Conservation (phyloP, 2,113 vertebrate genomes). For the Taxidea taxus region DNA sequence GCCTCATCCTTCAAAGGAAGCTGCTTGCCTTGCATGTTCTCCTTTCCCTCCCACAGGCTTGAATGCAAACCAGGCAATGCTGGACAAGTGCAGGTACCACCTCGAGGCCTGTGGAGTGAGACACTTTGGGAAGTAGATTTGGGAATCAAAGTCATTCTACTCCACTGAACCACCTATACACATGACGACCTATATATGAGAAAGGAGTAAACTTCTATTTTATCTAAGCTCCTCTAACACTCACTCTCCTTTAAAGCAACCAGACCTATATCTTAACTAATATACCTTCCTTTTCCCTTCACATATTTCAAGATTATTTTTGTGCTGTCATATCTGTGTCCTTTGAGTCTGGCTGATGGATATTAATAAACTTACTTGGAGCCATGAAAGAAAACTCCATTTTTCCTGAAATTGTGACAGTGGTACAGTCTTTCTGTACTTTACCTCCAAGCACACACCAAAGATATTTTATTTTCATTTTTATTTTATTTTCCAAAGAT, state of each 20-base stretch:
- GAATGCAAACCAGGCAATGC: not conserved
- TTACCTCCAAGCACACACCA: not conserved
- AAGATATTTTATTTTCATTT: not conserved
- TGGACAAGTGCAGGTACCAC: accelerated
- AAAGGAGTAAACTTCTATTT: not conserved
- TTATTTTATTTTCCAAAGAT: not conserved
- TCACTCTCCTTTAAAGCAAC: not conserved
- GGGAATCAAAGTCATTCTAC: not conserved
- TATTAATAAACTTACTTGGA: not conserved
- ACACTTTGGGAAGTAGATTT: not conserved
- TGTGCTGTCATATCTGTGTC: not conserved
- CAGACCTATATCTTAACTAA: not conserved
- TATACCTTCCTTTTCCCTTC: not conserved
- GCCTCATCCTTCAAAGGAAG: not conserved
- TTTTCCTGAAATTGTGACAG: not conserved
- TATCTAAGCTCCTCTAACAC: not conserved
- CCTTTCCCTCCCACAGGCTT: not conserved
- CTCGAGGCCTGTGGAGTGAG: not conserved
- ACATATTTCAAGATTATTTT: not conserved
- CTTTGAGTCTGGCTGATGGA: not conserved
- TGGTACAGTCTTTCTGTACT: not conserved
- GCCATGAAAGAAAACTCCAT: not conserved
- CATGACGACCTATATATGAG: not conserved
- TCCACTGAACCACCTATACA: not conserved
- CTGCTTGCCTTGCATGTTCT: not conserved